Base-by-base conservation (phyloP, 2,797 vertebrate genomes). In the Neoniphon sammara region DNA sequence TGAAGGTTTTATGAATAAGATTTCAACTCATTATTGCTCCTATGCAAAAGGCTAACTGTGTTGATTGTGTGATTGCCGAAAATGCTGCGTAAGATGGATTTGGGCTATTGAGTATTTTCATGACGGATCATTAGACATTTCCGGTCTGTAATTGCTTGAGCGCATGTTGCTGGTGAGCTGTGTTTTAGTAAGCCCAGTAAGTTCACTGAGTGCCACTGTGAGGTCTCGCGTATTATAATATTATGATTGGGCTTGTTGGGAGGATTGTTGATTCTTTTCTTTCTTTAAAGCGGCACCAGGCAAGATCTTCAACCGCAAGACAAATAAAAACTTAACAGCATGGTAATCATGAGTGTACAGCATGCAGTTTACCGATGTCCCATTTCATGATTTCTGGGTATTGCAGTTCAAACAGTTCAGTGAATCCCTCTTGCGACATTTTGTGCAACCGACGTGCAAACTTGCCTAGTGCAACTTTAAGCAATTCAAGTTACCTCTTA, bases 1-100 rank as follows among this genome's bases (percentile, higher is more conserved):
- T 71, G 61, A 65, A 20, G 42, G 42, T 73, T 88, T 84, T 78
- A 78, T 87, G 64, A 85, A 80, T 69, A 73, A 42, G 80, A 77
- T 73, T 57, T 84, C 58, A 87, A 77, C 79, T 84, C 78, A 75
- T 80, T 82, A 85, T 77, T 85, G 67, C 69, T 69, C 71, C 42
- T 57, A 31, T 79, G 73, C 60, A 71, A 80, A 78, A 70, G 39
- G 53, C 57, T 12, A 85, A 80, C 66, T 73, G 60, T 78, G 68
- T 72, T 81, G 81, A 88, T 81, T 83, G 27, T 80, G 47, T 53
- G 80, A 89, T 75, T 75, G 21, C 54, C 66, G 17, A 42, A 82
- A 82, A 78, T 75, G 78, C 68, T 73, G 82, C 60, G 59, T 76
- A 49, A 84, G 81, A 73, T 81, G 80, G 74, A 81, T 85, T 71